Percentiles rank a stretch among this genome's conserved stretches.
Evolutionary conservation across 2,113 vertebrate species (phyloP).

Genomic region (Eira barbara): DNA sequence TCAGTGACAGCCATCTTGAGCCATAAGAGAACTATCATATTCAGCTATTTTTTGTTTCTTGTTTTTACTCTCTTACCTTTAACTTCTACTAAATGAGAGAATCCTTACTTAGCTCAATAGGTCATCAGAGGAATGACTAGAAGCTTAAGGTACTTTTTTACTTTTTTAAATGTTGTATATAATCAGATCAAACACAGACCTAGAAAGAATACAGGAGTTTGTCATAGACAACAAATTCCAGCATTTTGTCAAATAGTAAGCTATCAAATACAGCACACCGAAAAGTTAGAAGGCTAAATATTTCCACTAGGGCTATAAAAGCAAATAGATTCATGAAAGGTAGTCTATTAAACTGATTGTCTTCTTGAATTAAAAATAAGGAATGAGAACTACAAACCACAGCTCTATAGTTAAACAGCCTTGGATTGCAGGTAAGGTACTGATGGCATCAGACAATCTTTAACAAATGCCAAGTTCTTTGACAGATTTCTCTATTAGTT

Average conservation of each 20-base stretch:
- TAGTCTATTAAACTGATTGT: not conserved
- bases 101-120: not conserved
- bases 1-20: not conserved
- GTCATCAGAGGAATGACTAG: not conserved
- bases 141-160: not conserved
- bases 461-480: not conserved
- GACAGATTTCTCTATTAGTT: not conserved
- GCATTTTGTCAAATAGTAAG: not conserved
- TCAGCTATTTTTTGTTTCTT: not conserved
- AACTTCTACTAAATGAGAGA: slow-evolving; percentile 5
- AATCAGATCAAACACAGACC: not conserved
- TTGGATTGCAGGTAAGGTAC: not conserved
- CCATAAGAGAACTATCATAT: not conserved
- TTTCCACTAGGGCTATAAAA: not conserved
- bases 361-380: slow-evolving; percentile 7
- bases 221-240: not conserved
- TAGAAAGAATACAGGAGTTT: not conserved
- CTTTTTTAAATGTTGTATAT: not conserved
- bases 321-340: not conserved
- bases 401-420: not conserved
- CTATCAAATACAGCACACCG: not conserved
- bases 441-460: not conserved
- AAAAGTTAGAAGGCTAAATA: not conserved
- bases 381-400: not conserved
- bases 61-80: not conserved